Conservation (phyloP, 2,888 invertebrate genomes). For the Hedya salicella region DNA sequence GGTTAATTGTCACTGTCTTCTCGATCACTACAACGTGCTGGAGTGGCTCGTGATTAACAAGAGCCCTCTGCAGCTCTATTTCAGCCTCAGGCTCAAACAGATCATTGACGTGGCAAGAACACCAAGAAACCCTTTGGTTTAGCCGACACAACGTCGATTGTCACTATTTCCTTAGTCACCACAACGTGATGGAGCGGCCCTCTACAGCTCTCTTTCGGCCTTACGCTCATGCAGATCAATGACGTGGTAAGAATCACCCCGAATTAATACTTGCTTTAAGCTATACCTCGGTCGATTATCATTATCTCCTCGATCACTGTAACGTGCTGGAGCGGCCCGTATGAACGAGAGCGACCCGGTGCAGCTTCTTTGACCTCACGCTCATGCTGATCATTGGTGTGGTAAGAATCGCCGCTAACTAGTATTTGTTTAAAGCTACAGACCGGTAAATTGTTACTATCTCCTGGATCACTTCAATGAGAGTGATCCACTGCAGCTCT, state of each 20-base stretch:
- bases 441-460: conserved; percentile 93
- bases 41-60: conserved; percentile 98
- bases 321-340: conserved; percentile 97
- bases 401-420: conserved; percentile 79
- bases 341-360: conserved; percentile 98
- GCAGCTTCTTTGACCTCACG: conserved; percentile 97
- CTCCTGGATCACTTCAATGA: conserved; percentile 97
- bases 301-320: conserved; percentile 96
- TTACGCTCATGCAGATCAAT: no score
- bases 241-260: no score
- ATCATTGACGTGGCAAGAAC: conserved; percentile 98
- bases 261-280: no score
- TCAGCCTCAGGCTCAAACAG: conserved; percentile 98
- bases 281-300: no score
- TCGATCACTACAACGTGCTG: conserved; percentile 96
- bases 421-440: conserved; percentile 80
- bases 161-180: no score
- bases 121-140: no score
- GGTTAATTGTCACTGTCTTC: conserved; percentile 93
- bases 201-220: no score
- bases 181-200: no score
- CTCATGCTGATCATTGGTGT: conserved; percentile 99
- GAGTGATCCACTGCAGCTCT: conserved; percentile 97
- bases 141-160: no score
- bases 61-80: conserved; percentile 97